phyloP scores from a whole-genome alignment of 2,888 invertebrate species.

The Caenorhabditis uteleia region DNA sequence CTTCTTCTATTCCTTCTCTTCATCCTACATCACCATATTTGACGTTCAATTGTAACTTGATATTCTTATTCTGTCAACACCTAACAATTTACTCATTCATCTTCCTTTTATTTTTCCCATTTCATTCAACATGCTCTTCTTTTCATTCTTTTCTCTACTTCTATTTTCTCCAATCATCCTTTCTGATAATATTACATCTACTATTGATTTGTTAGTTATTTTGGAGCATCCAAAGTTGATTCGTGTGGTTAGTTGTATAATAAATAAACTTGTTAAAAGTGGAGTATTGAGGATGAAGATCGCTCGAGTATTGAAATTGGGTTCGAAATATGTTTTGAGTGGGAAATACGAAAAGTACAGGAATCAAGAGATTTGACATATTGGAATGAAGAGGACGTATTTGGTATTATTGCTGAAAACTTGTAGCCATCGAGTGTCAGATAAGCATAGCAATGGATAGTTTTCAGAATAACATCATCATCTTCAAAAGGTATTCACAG shows the following conservation, averaged over 20 bases:
- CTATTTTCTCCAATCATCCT: background rate
- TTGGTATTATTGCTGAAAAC: conserved; percentile 27
- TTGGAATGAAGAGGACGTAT: conserved; percentile 20
- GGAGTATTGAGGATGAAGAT: conserved; percentile 12
- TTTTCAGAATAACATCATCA: conserved; percentile 6
- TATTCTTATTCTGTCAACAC: too few species aligned
- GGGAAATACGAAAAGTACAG: conserved; percentile 5
- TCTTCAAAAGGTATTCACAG: conserved; percentile 11
- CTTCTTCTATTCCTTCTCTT: too few species aligned
- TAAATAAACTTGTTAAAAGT: background rate
- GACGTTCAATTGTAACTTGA: too few species aligned
- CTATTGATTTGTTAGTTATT: conserved; percentile 23
- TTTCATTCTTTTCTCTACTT: too few species aligned
- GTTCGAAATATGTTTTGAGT: conserved; percentile 28
- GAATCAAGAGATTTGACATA: conserved; percentile 7
- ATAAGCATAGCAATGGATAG: background rate
- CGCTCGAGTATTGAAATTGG: conserved; percentile 11
- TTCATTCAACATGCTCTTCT: too few species aligned
- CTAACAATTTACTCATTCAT: too few species aligned
- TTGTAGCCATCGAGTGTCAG: conserved; percentile 6
- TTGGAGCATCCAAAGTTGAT: conserved; percentile 24
- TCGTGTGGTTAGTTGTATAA: conserved; percentile 8
- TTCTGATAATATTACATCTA: conserved; percentile 12
- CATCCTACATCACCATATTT: too few species aligned
- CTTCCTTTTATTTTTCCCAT: too few species aligned